Evolutionary conservation across 2,797 vertebrate species (phyloP), one percentile per base, ranked within the genome.

Genomic region (Pogoniulus pusillus): DNA sequence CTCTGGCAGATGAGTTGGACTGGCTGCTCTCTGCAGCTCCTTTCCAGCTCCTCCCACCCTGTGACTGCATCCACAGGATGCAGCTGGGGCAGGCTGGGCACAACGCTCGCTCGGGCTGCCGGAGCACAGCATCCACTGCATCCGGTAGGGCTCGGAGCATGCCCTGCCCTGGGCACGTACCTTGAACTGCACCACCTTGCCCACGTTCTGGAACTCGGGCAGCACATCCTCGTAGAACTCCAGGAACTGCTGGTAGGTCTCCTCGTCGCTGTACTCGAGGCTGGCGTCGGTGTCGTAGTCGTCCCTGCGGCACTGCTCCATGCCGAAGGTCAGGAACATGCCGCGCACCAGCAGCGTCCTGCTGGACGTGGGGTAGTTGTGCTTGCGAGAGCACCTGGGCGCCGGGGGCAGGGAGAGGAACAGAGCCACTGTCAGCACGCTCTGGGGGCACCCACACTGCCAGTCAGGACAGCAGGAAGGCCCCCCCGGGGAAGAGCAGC

Each of bases 151-250:
- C 16, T 20, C 39, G 13, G 39, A 39, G 39, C 13, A 39, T 39
- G 39, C 39, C 5, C 39, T 39, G 39, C 47, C 14, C 7, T 14
- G 8, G 29, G 26, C 19, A 23, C 90, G 23, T 96, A 99, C 99
- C 98, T 99, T 99, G 96, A 99, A 99, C 22, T 99, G 99, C 89
- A 99, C 92, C 93, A 99, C 98, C 81, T 97, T 99, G 60, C 99
- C 99, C 20, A 98, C 97, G 0, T 97, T 98, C 96, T 96, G 98
- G 89, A 99, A 99, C 96, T 99, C 99, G 0, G 99, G 99, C 41
- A 99, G 97, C 54, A 98, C 99, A 0, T 99, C 99, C 9, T 98
- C 98, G 12, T 99, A 99, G 94, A 99, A 99, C 35, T 99, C 99
- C 19, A 98, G 93, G 95, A 99, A 99, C 94, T 98, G 98, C 93